A percentile compares a stretch with the other conserved stretches of the same genome.
Conservation (phyloP, 2,888 invertebrate species). For the Chaetogeoica ovagalla region DNA sequence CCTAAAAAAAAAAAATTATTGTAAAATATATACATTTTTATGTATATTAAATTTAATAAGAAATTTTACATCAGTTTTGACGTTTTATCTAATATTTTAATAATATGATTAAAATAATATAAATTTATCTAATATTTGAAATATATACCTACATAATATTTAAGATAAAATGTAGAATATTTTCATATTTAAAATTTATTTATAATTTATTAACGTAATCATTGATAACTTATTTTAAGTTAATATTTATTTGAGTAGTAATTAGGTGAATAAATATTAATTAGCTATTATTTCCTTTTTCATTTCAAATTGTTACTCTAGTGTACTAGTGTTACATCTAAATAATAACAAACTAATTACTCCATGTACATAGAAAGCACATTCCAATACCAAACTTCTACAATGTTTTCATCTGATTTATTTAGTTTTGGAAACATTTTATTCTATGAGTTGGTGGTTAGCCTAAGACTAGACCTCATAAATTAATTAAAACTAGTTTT, state of each 20-base stretch:
- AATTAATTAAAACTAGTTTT: no score
- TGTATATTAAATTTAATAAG: not conserved
- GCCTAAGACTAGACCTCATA: no score
- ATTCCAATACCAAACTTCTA: no score
- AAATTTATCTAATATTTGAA: not conserved
- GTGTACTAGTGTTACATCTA: not conserved
- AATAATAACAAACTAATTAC: no score
- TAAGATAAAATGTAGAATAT: not conserved
- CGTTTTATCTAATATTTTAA: no score
- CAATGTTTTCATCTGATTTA: no score
- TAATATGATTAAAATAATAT: no score
- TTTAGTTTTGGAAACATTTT: no score
- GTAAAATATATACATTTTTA: not conserved
- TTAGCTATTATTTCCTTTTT: not conserved
- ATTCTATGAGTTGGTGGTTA: no score
- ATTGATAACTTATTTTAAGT: not conserved
- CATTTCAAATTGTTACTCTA: not conserved
- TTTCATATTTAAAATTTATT: not conserved
- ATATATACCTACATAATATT: not conserved
- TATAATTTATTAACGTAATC: not conserved
- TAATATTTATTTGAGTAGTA: not conserved
- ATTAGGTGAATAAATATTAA: slow-evolving; percentile 5
- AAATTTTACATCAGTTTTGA: not conserved
- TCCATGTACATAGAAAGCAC: no score
- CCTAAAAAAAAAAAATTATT: no score